Evolutionary conservation across 2,113 vertebrate genomes (phyloP).

Genomic region (Gobiocypris rarus): DNA sequence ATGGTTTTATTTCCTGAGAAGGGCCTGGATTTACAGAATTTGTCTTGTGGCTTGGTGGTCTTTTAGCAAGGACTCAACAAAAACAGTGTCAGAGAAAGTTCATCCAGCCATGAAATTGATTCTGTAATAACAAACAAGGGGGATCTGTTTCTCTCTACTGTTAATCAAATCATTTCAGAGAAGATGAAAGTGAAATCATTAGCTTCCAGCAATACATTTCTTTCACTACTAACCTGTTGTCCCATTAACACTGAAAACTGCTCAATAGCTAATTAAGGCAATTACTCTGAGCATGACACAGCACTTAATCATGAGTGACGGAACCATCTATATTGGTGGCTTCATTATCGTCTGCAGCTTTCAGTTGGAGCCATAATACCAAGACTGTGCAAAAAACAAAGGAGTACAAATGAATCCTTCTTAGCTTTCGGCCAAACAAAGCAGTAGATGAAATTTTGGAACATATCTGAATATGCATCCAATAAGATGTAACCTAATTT

Average conservation of each 20-base stretch:
- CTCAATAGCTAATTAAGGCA: conserved; percentile 94
- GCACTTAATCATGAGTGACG: conserved; percentile 83
- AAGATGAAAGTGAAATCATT: conserved; percentile 94
- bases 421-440: conserved; percentile 26
- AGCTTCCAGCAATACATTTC: conserved; percentile 90
- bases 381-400: background rate
- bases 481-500: background rate
- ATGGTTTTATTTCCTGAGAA: conserved; percentile 41
- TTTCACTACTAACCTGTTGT: conserved; percentile 84
- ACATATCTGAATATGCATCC: background rate
- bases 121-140: conserved; percentile 94
- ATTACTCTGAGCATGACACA: conserved; percentile 84
- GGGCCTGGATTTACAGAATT: conserved; percentile 63
- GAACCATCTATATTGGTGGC: conserved; percentile 74
- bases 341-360: conserved; percentile 75
- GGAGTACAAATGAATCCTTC: background rate
- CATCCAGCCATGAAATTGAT: conserved; percentile 97
- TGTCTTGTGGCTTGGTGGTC: conserved; percentile 45
- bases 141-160: conserved; percentile 87
- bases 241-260: conserved; percentile 89
- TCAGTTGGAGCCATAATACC: background rate
- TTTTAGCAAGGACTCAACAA: conserved; percentile 65
- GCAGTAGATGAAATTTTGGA: background rate
- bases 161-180: conserved; percentile 96
- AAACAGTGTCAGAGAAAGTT: conserved; percentile 79